Evolutionary conservation across 2,797 vertebrate species (phyloP).

Genomic region (Danio choprae): DNA sequence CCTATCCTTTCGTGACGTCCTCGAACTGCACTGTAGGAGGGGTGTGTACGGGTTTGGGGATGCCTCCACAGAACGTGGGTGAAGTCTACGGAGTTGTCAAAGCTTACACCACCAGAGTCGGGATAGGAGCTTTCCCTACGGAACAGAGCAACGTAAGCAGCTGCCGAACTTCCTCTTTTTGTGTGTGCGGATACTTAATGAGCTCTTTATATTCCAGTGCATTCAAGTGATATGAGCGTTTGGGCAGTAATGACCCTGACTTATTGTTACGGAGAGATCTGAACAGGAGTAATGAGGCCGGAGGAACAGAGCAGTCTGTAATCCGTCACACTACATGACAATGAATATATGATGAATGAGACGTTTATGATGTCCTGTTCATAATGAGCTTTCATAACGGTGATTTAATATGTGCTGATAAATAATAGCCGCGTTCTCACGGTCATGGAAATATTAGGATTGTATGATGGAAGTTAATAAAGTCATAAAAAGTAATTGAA

Average conservation of each 20-base stretch:
- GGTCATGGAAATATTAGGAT: background rate
- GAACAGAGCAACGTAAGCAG: constrained; percentile 91
- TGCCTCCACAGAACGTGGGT: constrained; percentile 94
- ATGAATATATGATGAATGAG: background rate
- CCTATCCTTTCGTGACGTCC: constrained; percentile 97
- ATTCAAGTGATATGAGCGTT: background rate
- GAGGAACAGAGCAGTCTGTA: constrained; percentile 2
- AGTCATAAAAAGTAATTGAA: background rate
- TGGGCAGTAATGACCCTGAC: background rate
- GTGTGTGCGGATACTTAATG: background rate
- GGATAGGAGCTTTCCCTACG: constrained; percentile 96
- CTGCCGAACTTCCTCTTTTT: background rate
- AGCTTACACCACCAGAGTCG: constrained; percentile 95
- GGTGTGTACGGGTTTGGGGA: constrained; percentile 95
- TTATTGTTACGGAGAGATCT: background rate
- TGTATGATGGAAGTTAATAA: background rate
- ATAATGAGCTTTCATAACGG: background rate
- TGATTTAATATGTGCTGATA: background rate
- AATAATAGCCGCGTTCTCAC: background rate
- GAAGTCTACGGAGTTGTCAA: constrained; percentile 97
- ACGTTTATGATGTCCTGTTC: background rate
- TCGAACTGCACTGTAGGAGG: constrained; percentile 98
- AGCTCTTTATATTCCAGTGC: background rate
- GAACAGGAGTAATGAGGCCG: background rate
- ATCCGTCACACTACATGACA: constrained; percentile 1